Evolutionary conservation across 2,113 vertebrate genomes (phyloP).

Genomic region (Syngnathus floridae): DNA sequence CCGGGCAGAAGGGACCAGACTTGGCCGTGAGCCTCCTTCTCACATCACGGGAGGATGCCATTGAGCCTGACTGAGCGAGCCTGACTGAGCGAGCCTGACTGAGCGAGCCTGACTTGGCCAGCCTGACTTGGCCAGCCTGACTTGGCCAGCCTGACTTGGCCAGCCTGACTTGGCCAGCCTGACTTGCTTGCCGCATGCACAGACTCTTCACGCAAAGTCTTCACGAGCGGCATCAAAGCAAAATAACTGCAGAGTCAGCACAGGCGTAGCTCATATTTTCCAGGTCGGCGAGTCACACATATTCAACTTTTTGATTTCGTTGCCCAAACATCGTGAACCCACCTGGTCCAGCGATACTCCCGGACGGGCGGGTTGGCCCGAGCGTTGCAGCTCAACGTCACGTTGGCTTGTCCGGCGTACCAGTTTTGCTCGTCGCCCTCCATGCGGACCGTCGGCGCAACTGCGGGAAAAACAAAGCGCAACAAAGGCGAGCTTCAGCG

Average conservation of each 20-base stretch:
- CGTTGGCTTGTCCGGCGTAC: constrained; percentile 86
- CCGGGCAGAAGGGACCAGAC: constrained; percentile 23
- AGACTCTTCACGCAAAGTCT: no score
- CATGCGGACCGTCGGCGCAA: constrained; percentile 83
- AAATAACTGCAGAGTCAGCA: no score
- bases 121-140: no score
- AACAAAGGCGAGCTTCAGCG: constrained; percentile 6
- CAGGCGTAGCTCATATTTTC: no score
- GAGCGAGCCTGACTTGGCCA: no score
- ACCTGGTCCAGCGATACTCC: constrained; percentile 86
- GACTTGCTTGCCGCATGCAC: no score
- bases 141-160: no score
- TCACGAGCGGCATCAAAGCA: no score
- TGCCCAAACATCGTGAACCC: constrained; percentile 32
- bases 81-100: neutral
- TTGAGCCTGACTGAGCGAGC: constrained; percentile 27
- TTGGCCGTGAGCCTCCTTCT: constrained; percentile 32
- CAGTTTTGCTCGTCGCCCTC: constrained; percentile 80
- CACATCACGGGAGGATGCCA: constrained; percentile 46
- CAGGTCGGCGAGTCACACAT: no score
- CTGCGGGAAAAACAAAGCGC: constrained; percentile 60
- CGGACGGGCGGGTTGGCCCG: constrained; percentile 86
- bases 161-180: no score
- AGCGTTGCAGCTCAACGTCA: constrained; percentile 84
- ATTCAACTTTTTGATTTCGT: no score